Conservation (phyloP, 64 coral and sea anemone genomes). For the Trachythela sp. region DNA sequence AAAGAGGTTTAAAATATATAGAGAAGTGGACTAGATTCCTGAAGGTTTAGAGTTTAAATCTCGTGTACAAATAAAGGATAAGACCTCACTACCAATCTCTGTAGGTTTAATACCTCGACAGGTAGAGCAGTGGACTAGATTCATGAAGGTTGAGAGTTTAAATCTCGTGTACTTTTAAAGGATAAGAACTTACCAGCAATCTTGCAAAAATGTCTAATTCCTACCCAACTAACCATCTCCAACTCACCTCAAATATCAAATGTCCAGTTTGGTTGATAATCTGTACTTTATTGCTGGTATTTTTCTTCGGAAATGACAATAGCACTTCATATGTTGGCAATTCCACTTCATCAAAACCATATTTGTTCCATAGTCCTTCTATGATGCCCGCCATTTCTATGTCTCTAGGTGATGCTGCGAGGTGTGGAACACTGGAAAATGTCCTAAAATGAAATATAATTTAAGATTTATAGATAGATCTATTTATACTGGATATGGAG, state of each 20-base stretch:
- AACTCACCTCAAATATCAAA: slow-evolving; percentile 35
- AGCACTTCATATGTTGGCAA: slow-evolving; percentile 61
- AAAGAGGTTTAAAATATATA: neutral
- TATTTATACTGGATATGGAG: too few relatives aligned
- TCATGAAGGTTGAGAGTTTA: too few relatives aligned
- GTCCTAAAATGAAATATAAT: slow-evolving; percentile 14
- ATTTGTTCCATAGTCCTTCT: slow-evolving; percentile 48
- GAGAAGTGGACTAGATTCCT: too few relatives aligned
- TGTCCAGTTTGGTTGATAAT: slow-evolving; percentile 45
- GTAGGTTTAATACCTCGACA: too few relatives aligned
- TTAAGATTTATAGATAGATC: neutral
- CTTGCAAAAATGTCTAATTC: too few relatives aligned
- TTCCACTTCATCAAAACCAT: slow-evolving; percentile 65
- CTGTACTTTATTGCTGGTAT: slow-evolving; percentile 53
- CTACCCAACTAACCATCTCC: slow-evolving; percentile 36
- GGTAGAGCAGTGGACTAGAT: too few relatives aligned
- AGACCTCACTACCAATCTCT: too few relatives aligned
- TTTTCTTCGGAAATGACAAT: slow-evolving; percentile 33
- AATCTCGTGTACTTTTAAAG: too few relatives aligned
- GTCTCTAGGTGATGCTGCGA: slow-evolving; percentile 57
- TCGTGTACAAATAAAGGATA: too few relatives aligned
- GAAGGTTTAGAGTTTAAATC: too few relatives aligned
- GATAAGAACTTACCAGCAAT: too few relatives aligned
- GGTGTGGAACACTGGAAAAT: slow-evolving; percentile 57
- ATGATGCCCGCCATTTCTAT: slow-evolving; percentile 57